These are phyloP conservation scores for Holothuria leucospilota DNA, from an alignment of 53 echinoderm and acorn worm species.

Conservation along the genomic window DNA sequence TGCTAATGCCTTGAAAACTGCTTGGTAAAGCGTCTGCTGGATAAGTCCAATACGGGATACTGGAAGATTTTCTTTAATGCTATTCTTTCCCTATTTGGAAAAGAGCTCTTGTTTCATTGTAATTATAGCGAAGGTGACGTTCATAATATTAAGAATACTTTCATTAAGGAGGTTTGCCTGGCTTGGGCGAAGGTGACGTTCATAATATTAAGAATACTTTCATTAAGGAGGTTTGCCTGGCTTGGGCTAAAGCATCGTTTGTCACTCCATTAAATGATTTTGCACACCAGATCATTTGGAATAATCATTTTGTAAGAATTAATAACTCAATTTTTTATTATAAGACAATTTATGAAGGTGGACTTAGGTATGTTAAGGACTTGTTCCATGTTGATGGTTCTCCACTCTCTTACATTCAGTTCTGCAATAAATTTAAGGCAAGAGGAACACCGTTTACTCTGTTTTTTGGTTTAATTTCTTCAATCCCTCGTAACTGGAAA, in stretches of 20 bases:
- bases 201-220: constrained; percentile 10
- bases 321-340: neutral
- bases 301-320: neutral
- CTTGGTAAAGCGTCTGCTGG: no score
- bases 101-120: constrained; percentile 5
- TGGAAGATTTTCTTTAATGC: neutral
- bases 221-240: no score
- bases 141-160: no score
- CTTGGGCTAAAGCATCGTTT: neutral
- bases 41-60: no score
- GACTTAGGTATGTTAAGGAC: neutral
- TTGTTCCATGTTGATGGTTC: neutral
- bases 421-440: neutral
- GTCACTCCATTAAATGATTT: neutral
- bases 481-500: neutral
- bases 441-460: neutral
- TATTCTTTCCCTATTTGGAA: constrained; percentile 4
- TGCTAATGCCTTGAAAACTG: no score
- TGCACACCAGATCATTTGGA: neutral
- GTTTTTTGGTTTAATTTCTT: neutral
- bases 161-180: no score
- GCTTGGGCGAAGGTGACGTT: no score
- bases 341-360: neutral
- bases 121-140: no score
- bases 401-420: neutral